Conservation (phyloP, 2,113 vertebrate genomes). For the Cyanoramphus novaezelandiae region DNA sequence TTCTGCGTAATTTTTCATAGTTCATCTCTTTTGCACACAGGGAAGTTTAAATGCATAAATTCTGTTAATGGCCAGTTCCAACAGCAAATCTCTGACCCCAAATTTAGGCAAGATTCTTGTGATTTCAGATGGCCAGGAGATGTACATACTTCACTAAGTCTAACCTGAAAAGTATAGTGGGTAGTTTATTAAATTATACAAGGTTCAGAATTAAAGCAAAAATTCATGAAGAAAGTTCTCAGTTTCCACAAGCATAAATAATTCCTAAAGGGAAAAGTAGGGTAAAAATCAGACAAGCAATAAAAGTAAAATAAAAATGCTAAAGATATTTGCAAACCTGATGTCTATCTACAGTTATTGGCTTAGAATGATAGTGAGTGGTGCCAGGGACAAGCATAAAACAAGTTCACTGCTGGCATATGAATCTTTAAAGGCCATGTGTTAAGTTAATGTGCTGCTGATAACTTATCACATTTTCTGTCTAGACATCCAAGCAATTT, state of each 20-base stretch:
- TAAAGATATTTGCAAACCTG: slow-evolving; percentile 18
- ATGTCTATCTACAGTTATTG: background rate
- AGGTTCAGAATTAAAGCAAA: background rate
- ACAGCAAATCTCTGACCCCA: background rate
- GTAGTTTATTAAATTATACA: background rate
- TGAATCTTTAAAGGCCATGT: background rate
- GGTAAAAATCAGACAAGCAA: background rate
- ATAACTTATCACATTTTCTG: slow-evolving; percentile 45
- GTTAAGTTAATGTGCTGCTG: background rate
- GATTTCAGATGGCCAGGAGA: background rate
- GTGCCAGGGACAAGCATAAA: slow-evolving; percentile 27
- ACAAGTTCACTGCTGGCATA: background rate
- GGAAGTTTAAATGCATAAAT: background rate
- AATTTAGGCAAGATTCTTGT: background rate
- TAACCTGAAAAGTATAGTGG: background rate
- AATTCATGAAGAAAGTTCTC: background rate
- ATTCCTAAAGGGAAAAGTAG: background rate
- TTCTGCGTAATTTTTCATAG: background rate
- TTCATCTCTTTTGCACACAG: background rate
- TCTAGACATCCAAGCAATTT: slow-evolving; percentile 29
- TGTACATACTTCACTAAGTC: background rate
- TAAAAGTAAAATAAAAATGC: slow-evolving; percentile 6
- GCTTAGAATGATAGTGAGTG: background rate
- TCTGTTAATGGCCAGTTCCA: background rate
- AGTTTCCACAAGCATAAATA: background rate